Evolutionary conservation across 2,797 vertebrate species (phyloP), one percentile per base, ranked within the genome.

Genomic region (Phrynocephalus forsythii): DNA sequence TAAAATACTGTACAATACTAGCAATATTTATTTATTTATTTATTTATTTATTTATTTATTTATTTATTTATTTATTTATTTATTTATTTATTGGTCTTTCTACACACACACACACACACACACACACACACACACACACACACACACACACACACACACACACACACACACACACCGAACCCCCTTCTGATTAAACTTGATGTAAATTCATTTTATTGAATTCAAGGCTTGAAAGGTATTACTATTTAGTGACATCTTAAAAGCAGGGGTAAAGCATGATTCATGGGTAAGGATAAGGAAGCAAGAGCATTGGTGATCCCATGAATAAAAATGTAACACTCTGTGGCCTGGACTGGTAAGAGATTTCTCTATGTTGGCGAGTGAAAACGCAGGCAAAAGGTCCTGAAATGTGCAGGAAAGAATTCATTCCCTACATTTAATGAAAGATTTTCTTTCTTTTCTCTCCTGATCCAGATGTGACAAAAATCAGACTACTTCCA

Each of bases 261-360:
- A 91, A 86, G 26, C n/a, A 52, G 60, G 76, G 6, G 22, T 85
- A 82, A 77, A 82, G 33, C 52, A 1, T 20, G 10, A 28, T 67
- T 91, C 71, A 33, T 0, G 16, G 86, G 13, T 81, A 52, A 81
- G 71, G 87, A 84, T 81, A 52, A 81, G 73, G 87, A 84, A 66
- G 50, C 1, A 71, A 16, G 38, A 80, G 0, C 11, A 28, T 73
- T 82, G 8, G 77, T 0, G 0, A 79, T 68, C 15, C 22, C 0
- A 0, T 5, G 56, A 87, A 1, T 26, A 28, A 2, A 77, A 56
- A 30, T 0, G 73, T 22, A 11, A 0, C 11, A 71, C 16, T 22
- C 20, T 2, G 2, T 1, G 66, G 66, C 63, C 22, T 52, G 6
- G 50, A 52, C 63, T 0, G 22, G 63, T 11, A 78, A 86, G 20